Evolutionary conservation across 2,113 vertebrate genomes (phyloP).

Genomic region (Stictonetta naevosa): DNA sequence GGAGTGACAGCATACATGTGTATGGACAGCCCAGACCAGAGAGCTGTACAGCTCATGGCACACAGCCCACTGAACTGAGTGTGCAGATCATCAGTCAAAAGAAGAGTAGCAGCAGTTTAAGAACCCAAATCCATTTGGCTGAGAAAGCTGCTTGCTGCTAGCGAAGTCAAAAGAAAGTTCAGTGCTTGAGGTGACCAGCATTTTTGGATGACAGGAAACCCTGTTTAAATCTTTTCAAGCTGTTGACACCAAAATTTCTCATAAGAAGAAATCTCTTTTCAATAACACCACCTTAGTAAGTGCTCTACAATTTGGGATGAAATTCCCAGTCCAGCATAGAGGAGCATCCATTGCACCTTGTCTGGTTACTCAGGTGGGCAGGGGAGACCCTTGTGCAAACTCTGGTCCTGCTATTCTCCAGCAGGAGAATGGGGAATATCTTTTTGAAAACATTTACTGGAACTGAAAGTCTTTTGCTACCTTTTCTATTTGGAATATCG

Average conservation of each 20-base stretch:
- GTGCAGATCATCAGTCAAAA: not conserved
- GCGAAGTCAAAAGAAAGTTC: not conserved
- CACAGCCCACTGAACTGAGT: not conserved
- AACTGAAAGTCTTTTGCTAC: not conserved
- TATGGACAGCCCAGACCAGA: not conserved
- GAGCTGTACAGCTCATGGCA: not conserved
- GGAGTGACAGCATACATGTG: not conserved
- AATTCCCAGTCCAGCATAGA: not conserved
- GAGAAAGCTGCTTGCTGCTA: conserved; percentile 14
- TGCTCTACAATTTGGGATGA: not conserved
- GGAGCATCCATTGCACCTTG: not conserved
- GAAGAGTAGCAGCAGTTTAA: conserved; percentile 1
- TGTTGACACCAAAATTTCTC: not conserved
- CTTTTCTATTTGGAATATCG: not conserved
- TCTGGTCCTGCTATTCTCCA: not conserved
- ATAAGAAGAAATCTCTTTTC: not conserved
- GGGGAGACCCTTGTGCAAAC: not conserved
- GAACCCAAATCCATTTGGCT: conserved; percentile 15
- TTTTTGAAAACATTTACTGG: not conserved
- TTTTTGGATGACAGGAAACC: not conserved
- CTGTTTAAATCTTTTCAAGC: not conserved
- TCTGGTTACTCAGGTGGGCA: not conserved
- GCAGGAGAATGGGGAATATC: not conserved
- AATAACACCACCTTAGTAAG: not conserved
- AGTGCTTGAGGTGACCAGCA: not conserved